Evolutionary conservation across 2,113 vertebrate genomes (phyloP).

Genomic region (Zootoca vivipara): DNA sequence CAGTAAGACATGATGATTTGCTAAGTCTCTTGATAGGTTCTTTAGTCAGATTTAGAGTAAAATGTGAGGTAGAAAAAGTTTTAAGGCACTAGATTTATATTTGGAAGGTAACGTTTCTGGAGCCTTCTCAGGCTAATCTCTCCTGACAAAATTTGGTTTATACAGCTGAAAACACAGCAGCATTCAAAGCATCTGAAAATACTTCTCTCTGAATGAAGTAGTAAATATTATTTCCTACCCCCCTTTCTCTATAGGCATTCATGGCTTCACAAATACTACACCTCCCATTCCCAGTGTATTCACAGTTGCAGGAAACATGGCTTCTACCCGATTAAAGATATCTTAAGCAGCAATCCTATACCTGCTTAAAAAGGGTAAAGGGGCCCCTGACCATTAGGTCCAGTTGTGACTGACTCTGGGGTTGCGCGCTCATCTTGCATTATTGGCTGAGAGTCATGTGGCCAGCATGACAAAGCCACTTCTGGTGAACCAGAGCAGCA

Average conservation of each 20-base stretch:
- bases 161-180: constrained; percentile 34
- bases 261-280: background rate
- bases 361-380: no score
- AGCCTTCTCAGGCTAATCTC: constrained; percentile 17
- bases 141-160: constrained; percentile 30
- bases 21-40: constrained; percentile 73
- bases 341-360: no score
- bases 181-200: constrained; percentile 34
- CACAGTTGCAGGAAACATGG: background rate
- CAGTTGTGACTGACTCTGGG: no score
- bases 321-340: no score
- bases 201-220: constrained; percentile 5
- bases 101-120: constrained; percentile 37
- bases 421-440: no score
- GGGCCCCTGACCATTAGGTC: no score
- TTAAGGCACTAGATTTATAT: constrained; percentile 8
- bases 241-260: constrained; percentile 26
- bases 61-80: constrained; percentile 45
- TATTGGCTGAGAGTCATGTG: no score
- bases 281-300: background rate
- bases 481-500: no score
- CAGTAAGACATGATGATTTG: constrained; percentile 75
- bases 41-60: constrained; percentile 64
- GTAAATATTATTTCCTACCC: constrained; percentile 10
- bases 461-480: no score